Evolutionary conservation across 2,113 vertebrate genomes (phyloP), one percentile per base, ranked within the genome.

Genomic region (Tauraco erythrolophus): DNA sequence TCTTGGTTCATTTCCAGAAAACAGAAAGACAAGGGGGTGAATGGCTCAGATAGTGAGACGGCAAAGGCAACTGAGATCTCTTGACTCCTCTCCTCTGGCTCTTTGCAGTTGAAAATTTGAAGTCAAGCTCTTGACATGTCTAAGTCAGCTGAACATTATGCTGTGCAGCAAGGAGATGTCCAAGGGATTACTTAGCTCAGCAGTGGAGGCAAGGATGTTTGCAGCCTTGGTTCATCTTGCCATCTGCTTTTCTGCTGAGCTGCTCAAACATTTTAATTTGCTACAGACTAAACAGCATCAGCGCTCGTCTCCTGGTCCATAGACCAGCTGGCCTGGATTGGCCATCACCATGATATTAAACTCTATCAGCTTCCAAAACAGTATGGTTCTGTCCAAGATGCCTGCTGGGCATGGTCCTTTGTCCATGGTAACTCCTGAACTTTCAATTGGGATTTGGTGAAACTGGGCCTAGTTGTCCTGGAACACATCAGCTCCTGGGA

Each of bases 381-480:
- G 11, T 2, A 24, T 11, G 8, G 7, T 62, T 72, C 37, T 33
- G 35, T n/a, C 64, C 57, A 76, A 81, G 82, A 54, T 21, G n/a
- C 30, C 58, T 13, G 0, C 1, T 53, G 25, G 1, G 3, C 2
- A 19, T 21, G 22, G 19, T 11, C 25, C 27, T 56, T 45, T 27
- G 28, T 37, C 24, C 37, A 0, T 10, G 17, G 28, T 30, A 54
- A 75, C 11, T 24, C 17, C 68, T 58, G 62, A 62, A 16, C 16
- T 39, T 19, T 12, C 41, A 15, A 13, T 62, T 28, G 30, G 35
- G 56, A 33, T 48, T 31, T 56, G 65, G 25, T 46, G 75, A 45
- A 62, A 12, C 41, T 53, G 48, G 7, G 54, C 11, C 25, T 60
- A 24, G 11, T 5, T 79, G 30, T 39, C 28, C 64, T 41, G 31